Percentiles rank a stretch among this genome's conserved stretches.
Evolutionary conservation across 2,113 vertebrate genomes (phyloP).

Genomic region (Pardalotus punctatus): DNA sequence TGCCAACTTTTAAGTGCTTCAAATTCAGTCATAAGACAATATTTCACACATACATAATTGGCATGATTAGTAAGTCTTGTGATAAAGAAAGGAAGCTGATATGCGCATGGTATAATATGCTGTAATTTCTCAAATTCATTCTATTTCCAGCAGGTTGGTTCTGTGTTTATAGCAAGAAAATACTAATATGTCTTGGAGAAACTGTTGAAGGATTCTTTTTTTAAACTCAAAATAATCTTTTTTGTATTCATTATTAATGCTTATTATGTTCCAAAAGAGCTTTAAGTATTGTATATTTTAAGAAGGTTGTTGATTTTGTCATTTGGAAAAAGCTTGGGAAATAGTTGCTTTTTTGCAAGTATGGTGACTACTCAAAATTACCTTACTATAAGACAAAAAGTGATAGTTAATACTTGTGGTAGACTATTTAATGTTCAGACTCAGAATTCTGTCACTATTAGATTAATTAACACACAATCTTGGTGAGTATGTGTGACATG

Average conservation of each 20-base stretch:
- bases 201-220: not conserved
- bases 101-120: not conserved
- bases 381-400: not conserved
- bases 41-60: not conserved
- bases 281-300: not conserved
- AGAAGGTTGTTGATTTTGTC: not conserved
- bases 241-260: not conserved
- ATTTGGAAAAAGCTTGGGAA: not conserved
- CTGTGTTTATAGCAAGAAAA: not conserved
- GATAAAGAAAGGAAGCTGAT: not conserved
- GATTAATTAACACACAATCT: not conserved
- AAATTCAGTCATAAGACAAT: not conserved
- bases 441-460: not conserved
- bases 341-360: not conserved
- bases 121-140: not conserved
- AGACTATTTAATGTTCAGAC: not conserved
- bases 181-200: not conserved
- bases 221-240: not conserved
- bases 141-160: not conserved
- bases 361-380: not conserved
- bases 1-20: not conserved
- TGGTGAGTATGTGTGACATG: not conserved
- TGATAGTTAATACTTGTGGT: not conserved
- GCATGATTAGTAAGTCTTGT: not conserved
- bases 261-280: not conserved